Base-by-base conservation (phyloP, 2,113 vertebrate genomes). In the Xiphophorus hellerii region DNA sequence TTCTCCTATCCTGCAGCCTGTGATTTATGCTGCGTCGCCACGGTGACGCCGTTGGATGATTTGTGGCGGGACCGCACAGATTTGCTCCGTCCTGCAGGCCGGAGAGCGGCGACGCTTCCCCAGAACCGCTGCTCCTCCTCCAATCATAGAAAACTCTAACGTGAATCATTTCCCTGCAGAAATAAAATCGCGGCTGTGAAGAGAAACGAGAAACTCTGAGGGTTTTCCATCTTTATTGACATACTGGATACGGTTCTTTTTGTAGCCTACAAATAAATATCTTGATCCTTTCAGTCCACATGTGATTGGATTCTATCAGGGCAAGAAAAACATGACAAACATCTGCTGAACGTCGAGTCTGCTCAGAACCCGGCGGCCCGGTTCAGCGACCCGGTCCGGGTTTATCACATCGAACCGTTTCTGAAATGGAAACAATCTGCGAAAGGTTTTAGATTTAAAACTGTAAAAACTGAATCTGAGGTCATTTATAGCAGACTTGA, bases 181-280 rank as follows among this genome's bases (percentile, higher is more conserved):
- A 58, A 58, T 58, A 58, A 58, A 58, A 10, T 20, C 5, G 17
- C 25, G 22, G 25, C 6, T 10, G 51, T 37, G 35, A 37, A 42
- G 39, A 42, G 39, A 42, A 42, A 42, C 5, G 60, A 90, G 30
- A 35, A 42, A 39, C 1, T 20, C 39, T 37, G 10, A 60, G 25
- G 65, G 66, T 73, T 90, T 92, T 82, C 30, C 72, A 73, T 77
- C 88, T 94, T 94, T 93, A 94, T 93, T 94, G 86, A 88, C 86
- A 90, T 84, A 90, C 73, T 5, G 80, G 74, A 87, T 82, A 87
- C 7, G 58, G 88, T 85, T 72, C 58, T 87, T 84, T 87, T 84
- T 86, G 81, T 84, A 62, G 77, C 86, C 86, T 91, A 93, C 90
- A 94, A 91, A 93, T 94, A 94, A 93, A 93, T 93, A 91, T 20